Conservation (phyloP, 2,888 invertebrate genomes). For the Dichetophora obliterata region DNA sequence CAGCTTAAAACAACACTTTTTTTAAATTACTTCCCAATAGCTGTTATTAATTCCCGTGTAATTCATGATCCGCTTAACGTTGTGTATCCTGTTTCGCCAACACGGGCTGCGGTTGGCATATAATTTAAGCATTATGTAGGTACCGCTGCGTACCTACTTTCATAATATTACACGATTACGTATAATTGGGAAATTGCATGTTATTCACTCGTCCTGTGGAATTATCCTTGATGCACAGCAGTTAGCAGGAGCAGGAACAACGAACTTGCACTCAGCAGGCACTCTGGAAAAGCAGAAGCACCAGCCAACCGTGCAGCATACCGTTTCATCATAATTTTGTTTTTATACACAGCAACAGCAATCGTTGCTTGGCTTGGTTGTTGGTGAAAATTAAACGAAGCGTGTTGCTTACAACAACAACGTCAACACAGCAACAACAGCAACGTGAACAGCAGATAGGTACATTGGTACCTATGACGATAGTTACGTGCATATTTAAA, state of each 20-base stretch:
- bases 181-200: slow-evolving; percentile 38
- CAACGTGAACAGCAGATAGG: too few relatives aligned
- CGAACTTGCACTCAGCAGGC: neutral
- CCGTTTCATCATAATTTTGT: neutral
- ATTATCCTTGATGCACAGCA: neutral
- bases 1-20: too few relatives aligned
- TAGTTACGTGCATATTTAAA: neutral
- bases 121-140: slow-evolving; percentile 16
- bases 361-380: neutral
- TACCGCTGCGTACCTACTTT: slow-evolving; percentile 11
- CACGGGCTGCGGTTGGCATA: neutral
- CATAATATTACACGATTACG: slow-evolving; percentile 34
- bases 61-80: slow-evolving; percentile 4
- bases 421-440: neutral
- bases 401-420: neutral
- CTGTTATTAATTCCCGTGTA: slow-evolving; percentile 2
- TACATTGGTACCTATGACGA: neutral
- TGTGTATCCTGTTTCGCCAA: neutral
- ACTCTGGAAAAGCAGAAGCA: neutral
- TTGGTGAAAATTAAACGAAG: neutral
- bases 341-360: neutral
- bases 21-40: neutral
- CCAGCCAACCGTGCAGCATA: slow-evolving; percentile 3
- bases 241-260: neutral
- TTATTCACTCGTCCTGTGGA: slow-evolving; percentile 33